Percentiles rank a stretch among this genome's conserved stretches.
phyloP scores from a whole-genome alignment of 2,113 vertebrate species.

The Pipra filicauda region DNA sequence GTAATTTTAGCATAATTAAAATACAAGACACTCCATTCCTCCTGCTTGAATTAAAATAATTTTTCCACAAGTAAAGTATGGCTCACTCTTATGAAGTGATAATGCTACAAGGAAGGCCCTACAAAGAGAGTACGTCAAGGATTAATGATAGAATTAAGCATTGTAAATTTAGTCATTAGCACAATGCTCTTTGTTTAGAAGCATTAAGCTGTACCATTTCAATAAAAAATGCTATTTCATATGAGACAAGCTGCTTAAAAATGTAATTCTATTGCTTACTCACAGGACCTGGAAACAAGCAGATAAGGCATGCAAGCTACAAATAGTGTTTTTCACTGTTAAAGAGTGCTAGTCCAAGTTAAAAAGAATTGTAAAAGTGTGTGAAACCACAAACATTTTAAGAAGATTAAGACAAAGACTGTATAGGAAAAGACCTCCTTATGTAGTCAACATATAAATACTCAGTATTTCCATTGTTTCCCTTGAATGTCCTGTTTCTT shows the following conservation, averaged over 20 bases:
- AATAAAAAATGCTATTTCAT: slow-evolving; percentile 17
- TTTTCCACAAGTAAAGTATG: slow-evolving; percentile 21
- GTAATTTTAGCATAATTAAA: slow-evolving; percentile 28
- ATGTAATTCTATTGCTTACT: not conserved
- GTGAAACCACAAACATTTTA: not conserved
- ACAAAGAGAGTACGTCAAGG: not conserved
- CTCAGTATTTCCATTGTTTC: slow-evolving; percentile 4
- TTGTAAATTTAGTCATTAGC: not conserved
- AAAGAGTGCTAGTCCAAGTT: not conserved
- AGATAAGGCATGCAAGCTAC: not conserved
- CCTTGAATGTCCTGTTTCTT: slow-evolving; percentile 33
- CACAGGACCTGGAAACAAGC: not conserved
- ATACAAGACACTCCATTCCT: not conserved
- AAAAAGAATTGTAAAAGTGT: not conserved
- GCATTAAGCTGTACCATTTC: not conserved
- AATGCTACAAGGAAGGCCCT: not conserved
- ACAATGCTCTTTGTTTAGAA: not conserved
- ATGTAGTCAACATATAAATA: not conserved
- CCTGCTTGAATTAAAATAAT: slow-evolving; percentile 2
- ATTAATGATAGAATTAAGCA: slow-evolving; percentile 20
- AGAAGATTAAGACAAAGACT: not conserved
- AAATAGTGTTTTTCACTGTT: not conserved
- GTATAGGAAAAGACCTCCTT: not conserved
- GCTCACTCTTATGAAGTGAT: not conserved
- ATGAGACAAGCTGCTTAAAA: not conserved